Conservation (phyloP, 1,140 invertebrate genomes). For the Solenopsis invicta region DNA sequence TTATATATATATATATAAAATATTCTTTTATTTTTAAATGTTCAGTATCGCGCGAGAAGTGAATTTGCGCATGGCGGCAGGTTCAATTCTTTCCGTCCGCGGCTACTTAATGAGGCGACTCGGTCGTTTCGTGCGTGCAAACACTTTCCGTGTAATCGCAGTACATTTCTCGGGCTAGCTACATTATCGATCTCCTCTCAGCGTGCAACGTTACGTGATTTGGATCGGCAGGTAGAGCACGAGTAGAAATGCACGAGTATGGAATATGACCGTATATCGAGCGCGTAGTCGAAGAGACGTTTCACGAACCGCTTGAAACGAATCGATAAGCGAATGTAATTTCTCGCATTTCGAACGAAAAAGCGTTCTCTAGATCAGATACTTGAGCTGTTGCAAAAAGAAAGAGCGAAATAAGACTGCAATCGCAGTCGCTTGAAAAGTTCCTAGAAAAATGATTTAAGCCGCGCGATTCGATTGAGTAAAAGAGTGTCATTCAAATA, state of each 20-base stretch:
- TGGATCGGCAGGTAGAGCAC: slow-evolving; percentile 11
- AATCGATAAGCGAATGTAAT: background rate
- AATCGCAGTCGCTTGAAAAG: background rate
- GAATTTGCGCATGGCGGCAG: background rate
- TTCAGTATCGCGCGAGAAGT: background rate
- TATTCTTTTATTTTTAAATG: background rate
- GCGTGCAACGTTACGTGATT: slow-evolving; percentile 33
- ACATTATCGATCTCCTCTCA: slow-evolving; percentile 15
- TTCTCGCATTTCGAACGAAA: background rate
- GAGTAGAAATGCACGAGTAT: slow-evolving; percentile 4
- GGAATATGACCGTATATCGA: background rate
- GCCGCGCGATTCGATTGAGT: no score
- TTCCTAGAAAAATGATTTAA: background rate
- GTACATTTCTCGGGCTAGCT: slow-evolving; percentile 20
- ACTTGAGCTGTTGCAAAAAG: background rate
- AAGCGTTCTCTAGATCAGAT: background rate
- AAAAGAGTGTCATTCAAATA: no score
- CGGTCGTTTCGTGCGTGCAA: slow-evolving; percentile 30
- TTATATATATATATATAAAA: no score
- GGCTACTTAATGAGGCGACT: slow-evolving; percentile 9
- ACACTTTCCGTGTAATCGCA: slow-evolving; percentile 38
- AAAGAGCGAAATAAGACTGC: background rate
- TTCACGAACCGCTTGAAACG: background rate
- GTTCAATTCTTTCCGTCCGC: background rate
- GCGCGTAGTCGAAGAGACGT: slow-evolving; percentile 2